These are phyloP conservation scores for Ctenicera cuprea DNA, from an alignment of 2,888 invertebrate species.

Conservation along the genomic window DNA sequence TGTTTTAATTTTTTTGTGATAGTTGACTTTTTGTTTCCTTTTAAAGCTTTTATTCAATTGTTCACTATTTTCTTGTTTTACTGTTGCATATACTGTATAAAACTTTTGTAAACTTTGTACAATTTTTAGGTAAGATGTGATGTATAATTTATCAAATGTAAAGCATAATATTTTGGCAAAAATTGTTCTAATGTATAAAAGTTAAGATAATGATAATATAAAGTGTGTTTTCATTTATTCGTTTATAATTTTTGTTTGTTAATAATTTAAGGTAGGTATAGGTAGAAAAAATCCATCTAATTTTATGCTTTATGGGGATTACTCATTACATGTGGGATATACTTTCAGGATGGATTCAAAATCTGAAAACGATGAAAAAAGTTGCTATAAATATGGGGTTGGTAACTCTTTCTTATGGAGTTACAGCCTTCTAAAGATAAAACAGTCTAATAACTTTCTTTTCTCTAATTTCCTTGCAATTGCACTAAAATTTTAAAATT, in stretches of 20 bases:
- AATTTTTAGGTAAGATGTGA: slow-evolving; percentile 38
- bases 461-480: no score
- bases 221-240: background rate
- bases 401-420: no score
- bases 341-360: no score
- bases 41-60: slow-evolving; percentile 16
- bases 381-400: no score
- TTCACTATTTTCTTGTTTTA: background rate
- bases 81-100: slow-evolving; percentile 35
- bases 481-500: no score
- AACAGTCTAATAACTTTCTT: no score
- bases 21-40: slow-evolving; percentile 24
- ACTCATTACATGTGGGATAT: no score
- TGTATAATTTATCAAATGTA: slow-evolving; percentile 28
- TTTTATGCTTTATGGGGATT: no score
- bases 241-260: background rate
- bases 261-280: no score
- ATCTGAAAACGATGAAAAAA: no score
- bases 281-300: no score
- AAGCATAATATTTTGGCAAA: slow-evolving; percentile 19
- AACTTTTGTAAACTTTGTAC: slow-evolving; percentile 51
- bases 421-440: no score
- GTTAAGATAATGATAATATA: slow-evolving; percentile 4
- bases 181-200: slow-evolving; percentile 12
- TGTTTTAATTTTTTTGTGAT: slow-evolving; percentile 4